Evolutionary conservation across 2,888 invertebrate species (phyloP), one percentile per base, ranked within the genome.

Genomic region (Geophilus truncorum): DNA sequence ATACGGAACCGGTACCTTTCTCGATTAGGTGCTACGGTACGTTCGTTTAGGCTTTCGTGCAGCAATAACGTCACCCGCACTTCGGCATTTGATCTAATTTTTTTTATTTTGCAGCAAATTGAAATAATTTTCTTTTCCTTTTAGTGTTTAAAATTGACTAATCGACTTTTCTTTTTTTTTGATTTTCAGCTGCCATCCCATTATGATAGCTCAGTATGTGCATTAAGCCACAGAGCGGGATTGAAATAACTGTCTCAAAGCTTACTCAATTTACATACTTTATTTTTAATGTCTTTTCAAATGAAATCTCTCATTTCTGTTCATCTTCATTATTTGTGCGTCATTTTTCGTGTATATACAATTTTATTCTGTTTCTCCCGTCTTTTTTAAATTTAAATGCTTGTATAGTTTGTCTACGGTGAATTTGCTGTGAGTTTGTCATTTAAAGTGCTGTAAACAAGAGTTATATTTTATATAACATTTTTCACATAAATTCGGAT

Each of bases 1-100:
- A 90, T 91, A 84, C 88, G 91, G 83, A 91, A 91, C 86, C 88
- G 91, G 83, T 91, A 91, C 85, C 87, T 91, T 81, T 89, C 90
- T 81, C 87, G 90, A 83, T 89, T 91, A 81, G 91, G 91, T 83
- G 90, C 90, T 82, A 88, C 88, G 86, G 90, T 90, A 89, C 78
- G 82, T 75, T 40, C 18, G 21, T 10, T 77, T 32, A 77, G 77
- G 32, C 15, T 34, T 36, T 77, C 30, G 18, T 10, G 23, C 23
- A 23, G 23, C 9, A 40, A 25, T 45, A 9, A n/a, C n/a, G 9
- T 18, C 36, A 21, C 21, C n/a, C 28, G 40, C 36, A 40, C 18
- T 25, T 18, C 7, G 18, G n/a, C 1, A n/a, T 45, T n/a, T 45
- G 9, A 12, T 40, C 18, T 51, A 18, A n/a, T 51, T 51, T 51